Evolutionary conservation across 2,113 vertebrate genomes (phyloP).

Genomic region (Petrocephalus zakoni): DNA sequence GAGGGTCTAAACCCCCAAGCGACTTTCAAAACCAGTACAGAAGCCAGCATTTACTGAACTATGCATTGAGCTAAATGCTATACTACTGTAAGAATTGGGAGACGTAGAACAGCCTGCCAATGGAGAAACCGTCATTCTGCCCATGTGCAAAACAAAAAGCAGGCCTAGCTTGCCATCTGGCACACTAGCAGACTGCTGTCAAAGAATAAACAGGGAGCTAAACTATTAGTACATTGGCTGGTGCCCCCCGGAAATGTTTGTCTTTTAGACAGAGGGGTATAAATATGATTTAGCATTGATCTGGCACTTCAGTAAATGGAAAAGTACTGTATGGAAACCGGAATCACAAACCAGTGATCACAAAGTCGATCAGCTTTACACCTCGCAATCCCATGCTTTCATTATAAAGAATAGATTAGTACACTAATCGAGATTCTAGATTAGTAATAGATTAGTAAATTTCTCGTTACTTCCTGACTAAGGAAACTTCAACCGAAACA

Average conservation of each 20-base stretch:
- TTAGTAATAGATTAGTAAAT: not conserved
- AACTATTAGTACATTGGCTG: not conserved
- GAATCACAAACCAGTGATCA: not conserved
- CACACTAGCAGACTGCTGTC: not conserved
- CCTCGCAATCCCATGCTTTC: not conserved
- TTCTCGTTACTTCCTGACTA: not conserved
- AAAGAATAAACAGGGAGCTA: not conserved
- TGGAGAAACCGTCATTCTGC: not conserved
- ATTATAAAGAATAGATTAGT: not conserved
- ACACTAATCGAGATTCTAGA: too few species aligned
- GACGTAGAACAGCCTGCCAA: not conserved
- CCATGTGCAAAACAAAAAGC: not conserved
- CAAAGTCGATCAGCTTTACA: not conserved
- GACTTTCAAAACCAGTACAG: not conserved
- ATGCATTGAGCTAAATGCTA: not conserved
- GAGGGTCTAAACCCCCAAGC: not conserved
- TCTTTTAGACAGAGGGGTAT: not conserved
- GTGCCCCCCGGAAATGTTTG: not conserved
- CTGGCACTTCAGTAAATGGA: not conserved
- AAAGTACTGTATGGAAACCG: not conserved
- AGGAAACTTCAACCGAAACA: not conserved
- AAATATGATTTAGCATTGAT: not conserved
- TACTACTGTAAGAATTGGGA: not conserved
- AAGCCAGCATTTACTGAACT: not conserved
- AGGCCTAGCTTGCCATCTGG: not conserved